A percentile compares a stretch with the other conserved stretches of the same genome.
These are phyloP conservation scores for Cassiopea xamachana DNA, from an alignment of 30 jellyfish, hydroid and myxozoan species.

Conservation along the genomic window DNA sequence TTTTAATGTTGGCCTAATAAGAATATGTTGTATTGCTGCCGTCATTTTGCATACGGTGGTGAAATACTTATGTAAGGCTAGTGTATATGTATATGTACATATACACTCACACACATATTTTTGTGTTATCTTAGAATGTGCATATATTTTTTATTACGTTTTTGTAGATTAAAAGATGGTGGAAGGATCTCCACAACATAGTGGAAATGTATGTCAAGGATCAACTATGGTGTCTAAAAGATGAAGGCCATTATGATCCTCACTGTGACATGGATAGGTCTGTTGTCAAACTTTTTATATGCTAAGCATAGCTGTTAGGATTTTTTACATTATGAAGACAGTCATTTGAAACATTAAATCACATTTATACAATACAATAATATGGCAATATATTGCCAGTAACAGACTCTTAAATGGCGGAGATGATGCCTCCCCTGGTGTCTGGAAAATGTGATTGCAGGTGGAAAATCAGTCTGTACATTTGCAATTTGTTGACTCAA, in stretches of 20 bases:
- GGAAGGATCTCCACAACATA: not conserved
- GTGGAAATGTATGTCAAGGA: not conserved
- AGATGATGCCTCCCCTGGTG: not conserved
- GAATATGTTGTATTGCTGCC: no score
- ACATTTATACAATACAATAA: not conserved
- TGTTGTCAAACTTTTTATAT: not conserved
- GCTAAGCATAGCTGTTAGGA: not conserved
- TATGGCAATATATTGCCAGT: constrained; percentile 2
- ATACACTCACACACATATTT: not conserved
- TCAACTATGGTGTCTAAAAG: constrained; percentile 3
- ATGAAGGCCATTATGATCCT: constrained; percentile 7
- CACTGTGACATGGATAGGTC: constrained; percentile 7
- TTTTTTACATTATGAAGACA: not conserved
- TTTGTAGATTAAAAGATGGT: not conserved
- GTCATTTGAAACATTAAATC: not conserved
- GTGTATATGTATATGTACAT: not conserved
- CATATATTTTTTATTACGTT: not conserved
- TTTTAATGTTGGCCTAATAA: no score
- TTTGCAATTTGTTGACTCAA: not conserved
- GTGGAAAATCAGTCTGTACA: not conserved
- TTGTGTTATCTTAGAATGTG: not conserved
- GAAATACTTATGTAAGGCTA: no score
- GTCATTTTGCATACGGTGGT: no score
- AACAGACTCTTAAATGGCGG: not conserved
- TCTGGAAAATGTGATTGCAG: not conserved